Evolutionary conservation across 2,113 vertebrate genomes (phyloP), one percentile per base, ranked within the genome.

Genomic region (Saguinus imperator): DNA sequence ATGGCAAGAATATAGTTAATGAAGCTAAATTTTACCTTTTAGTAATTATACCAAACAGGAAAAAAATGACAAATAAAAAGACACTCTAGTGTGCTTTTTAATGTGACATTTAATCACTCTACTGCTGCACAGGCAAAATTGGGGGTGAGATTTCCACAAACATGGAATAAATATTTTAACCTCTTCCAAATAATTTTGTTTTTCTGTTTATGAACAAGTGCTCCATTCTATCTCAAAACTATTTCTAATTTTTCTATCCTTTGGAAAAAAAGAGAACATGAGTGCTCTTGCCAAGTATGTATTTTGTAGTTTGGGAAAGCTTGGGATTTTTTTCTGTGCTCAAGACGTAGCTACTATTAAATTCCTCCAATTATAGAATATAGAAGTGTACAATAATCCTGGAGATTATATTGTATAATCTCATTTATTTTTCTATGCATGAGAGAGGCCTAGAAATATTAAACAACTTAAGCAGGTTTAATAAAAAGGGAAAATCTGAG

Each of bases 1-100:
- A 94, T 45, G 23, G 27, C 43, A 79, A 92, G 75, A 66, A 27
- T 85, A 73, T 8, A 72, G n/a, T 88, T 68, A 86, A 64, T 35
- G 20, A 94, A 57, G 32, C 2, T 27, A 76, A 48, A 81, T 72
- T 96, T 94, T 89, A 81, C 3, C 40, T 37, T 89, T 72, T 25
- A 81, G 27, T n/a, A 89, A 87, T 81, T 64, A 87, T 37, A 77
- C 35, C 73, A 96, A 70, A 87, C 5, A 80, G 45, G 29, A 89
- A 92, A 80, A 61, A 58, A 52, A 64, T 48, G 89, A n/a, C 40
- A 83, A 87, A 29, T 77, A 75, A 75, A 86, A 89, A 89, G 88
- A n/a, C 35, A 61, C 2, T 29, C n/a, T 29, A 76, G 16, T 20
- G 35, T 25, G 37, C 14, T 70, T 45, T 89, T 61, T 93, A 84